A percentile compares a stretch with the other conserved stretches of the same genome.
Conservation (phyloP, 1,140 invertebrate genomes). For the Drosophila arawakana region DNA sequence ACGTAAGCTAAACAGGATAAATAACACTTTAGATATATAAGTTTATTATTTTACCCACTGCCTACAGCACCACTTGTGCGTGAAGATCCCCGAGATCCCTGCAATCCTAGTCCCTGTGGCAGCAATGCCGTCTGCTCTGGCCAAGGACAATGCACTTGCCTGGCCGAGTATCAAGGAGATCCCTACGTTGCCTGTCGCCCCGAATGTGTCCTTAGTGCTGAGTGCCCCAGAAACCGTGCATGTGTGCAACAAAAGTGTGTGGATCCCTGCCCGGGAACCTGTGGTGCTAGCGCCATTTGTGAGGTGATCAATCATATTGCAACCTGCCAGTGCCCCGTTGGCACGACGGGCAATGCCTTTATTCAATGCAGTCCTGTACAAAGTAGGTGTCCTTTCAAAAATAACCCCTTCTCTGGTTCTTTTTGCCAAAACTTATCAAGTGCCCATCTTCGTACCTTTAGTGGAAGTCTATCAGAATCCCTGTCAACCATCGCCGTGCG, state of each 20-base stretch:
- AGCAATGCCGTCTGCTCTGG: slow-evolving; percentile 89
- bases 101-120: slow-evolving; percentile 78
- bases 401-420: too few relatives aligned
- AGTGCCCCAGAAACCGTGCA: slow-evolving; percentile 90
- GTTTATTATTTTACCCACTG: slow-evolving; percentile 59
- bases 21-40: background rate
- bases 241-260: slow-evolving; percentile 90
- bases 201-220: slow-evolving; percentile 93
- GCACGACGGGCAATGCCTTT: slow-evolving; percentile 92
- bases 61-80: slow-evolving; percentile 49
- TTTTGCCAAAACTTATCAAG: background rate
- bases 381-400: slow-evolving; percentile 84
- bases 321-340: slow-evolving; percentile 89
- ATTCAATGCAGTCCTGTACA: slow-evolving; percentile 83
- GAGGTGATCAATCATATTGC: slow-evolving; percentile 92
- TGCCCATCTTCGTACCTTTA: slow-evolving; percentile 24
- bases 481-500: slow-evolving; percentile 91
- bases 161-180: slow-evolving; percentile 88
- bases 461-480: slow-evolving; percentile 84
- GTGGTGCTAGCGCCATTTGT: slow-evolving; percentile 90
- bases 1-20: slow-evolving; percentile 64
- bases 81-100: slow-evolving; percentile 86
- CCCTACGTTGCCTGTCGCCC: slow-evolving; percentile 90
- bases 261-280: slow-evolving; percentile 91
- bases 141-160: slow-evolving; percentile 90